Conservation (phyloP, 2,797 vertebrate genomes). For the Sparus aurata region DNA sequence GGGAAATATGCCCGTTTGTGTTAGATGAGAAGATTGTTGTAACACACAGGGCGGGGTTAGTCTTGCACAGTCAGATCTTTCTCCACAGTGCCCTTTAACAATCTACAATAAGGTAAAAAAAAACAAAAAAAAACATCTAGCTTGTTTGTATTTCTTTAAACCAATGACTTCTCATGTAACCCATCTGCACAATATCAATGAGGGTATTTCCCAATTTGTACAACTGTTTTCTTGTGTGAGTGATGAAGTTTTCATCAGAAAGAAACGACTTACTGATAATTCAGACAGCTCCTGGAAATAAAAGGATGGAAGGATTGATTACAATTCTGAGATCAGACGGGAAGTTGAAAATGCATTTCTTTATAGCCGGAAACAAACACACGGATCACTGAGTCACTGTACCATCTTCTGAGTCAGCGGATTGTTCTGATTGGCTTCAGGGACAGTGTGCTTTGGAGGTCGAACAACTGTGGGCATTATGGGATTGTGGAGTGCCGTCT, state of each 20-base stretch:
- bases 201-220: background rate
- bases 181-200: background rate
- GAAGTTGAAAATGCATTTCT: background rate
- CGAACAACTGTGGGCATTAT: conserved; percentile 97
- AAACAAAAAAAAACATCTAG: no score
- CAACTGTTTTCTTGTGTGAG: background rate
- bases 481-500: conserved; percentile 94
- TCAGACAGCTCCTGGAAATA: conserved; percentile 89
- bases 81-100: no score
- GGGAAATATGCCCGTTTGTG: background rate
- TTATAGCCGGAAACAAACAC: background rate
- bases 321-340: background rate
- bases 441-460: conserved; percentile 88
- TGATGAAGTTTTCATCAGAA: conserved; percentile 8
- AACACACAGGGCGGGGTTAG: no score
- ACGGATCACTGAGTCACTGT: background rate
- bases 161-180: background rate
- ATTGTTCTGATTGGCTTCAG: conserved; percentile 71
- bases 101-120: no score
- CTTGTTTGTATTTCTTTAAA: no score
- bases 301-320: background rate
- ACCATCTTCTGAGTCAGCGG: conserved; percentile 89
- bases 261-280: conserved; percentile 85
- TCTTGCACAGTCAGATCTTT: no score
- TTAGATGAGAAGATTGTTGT: no score